phyloP scores from a whole-genome alignment of 2,113 vertebrate species.

The Etheostoma spectabile region DNA sequence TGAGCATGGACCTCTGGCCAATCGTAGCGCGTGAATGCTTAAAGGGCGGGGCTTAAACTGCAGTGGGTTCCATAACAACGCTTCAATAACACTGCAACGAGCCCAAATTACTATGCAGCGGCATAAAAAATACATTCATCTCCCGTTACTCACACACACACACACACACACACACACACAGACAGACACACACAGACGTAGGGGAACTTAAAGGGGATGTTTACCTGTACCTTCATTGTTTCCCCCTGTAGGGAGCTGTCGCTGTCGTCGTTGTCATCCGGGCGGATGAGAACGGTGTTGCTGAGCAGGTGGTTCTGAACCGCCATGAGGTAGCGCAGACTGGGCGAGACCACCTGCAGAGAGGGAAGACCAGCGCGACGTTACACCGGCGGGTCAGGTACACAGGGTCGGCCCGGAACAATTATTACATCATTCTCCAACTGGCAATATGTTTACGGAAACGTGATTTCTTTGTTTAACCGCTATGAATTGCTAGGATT shows the following conservation, averaged over 20 bases:
- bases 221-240: conserved; percentile 99
- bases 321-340: conserved; percentile 98
- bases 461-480: too few relatives aligned
- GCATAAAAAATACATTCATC: conserved; percentile 9
- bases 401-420: too few relatives aligned
- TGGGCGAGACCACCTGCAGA: conserved; percentile 94
- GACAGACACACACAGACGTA: conserved; percentile 55
- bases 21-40: too few relatives aligned
- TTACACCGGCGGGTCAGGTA: not conserved
- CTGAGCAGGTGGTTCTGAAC: conserved; percentile 99
- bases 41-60: too few relatives aligned
- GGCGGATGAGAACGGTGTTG: conserved; percentile 97
- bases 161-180: conserved; percentile 16
- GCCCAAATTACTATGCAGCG: not conserved
- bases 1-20: too few relatives aligned
- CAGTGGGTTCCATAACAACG: too few relatives aligned
- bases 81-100: not conserved
- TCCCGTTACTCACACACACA: not conserved
- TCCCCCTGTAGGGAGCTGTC: conserved; percentile 99
- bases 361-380: conserved; percentile 59
- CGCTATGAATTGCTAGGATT: too few relatives aligned
- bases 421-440: too few relatives aligned
- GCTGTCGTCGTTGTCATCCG: conserved; percentile 97
- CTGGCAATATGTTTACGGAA: too few relatives aligned
- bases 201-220: conserved; percentile 93